These are phyloP conservation scores for Polyergus mexicanus DNA, from an alignment of 1,140 invertebrate genomes.

Conservation along the genomic window DNA sequence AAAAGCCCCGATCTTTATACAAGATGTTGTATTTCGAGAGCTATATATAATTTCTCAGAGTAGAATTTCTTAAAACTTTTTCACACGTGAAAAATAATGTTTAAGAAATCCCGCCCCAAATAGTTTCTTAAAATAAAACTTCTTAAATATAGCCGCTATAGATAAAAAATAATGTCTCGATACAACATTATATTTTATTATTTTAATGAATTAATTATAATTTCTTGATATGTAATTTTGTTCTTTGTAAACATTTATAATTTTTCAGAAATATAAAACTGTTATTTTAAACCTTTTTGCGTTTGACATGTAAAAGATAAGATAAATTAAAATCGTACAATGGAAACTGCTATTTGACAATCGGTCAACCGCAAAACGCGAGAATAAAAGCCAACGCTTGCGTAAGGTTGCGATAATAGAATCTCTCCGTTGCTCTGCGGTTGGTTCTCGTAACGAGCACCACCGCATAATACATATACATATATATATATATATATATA, in stretches of 20 bases:
- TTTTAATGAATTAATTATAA: neutral
- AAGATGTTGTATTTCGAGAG: constrained; percentile 12
- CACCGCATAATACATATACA: neutral
- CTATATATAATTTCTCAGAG: neutral
- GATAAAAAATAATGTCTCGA: neutral
- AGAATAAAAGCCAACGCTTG: constrained; percentile 25
- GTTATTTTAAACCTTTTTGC: neutral
- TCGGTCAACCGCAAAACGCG: neutral
- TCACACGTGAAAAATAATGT: neutral
- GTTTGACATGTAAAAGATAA: neutral
- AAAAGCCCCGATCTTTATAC: constrained; percentile 36
- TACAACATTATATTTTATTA: neutral
- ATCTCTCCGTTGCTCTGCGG: constrained; percentile 30
- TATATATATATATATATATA: neutral
- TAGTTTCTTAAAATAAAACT: neutral
- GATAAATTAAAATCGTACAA: neutral
- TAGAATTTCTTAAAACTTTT: neutral
- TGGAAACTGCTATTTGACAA: neutral
- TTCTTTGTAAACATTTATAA: neutral
- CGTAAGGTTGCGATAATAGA: constrained; percentile 20
- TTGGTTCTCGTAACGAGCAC: constrained; percentile 5
- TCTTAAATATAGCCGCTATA: neutral
- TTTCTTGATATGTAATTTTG: neutral
- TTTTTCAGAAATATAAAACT: neutral
- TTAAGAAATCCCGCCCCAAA: neutral